Conservation (phyloP, 2,797 vertebrate genomes). For the Forpus xanthops region DNA sequence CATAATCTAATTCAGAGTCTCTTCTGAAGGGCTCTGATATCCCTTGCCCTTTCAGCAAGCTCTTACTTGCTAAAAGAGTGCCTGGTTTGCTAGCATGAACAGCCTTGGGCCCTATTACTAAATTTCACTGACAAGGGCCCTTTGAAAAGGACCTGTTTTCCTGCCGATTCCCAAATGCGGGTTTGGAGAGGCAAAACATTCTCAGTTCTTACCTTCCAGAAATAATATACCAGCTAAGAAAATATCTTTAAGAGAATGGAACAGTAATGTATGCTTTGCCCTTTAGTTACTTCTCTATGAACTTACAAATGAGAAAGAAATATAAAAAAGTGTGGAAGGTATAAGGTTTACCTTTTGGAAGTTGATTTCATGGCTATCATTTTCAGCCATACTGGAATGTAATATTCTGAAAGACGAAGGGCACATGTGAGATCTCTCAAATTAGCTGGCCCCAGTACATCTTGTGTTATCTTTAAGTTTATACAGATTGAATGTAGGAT, state of each 20-base stretch:
- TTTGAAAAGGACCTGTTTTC: background rate
- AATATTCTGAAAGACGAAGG: background rate
- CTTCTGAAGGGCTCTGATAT: background rate
- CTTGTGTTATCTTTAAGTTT: background rate
- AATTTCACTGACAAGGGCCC: background rate
- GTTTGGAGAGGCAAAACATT: background rate
- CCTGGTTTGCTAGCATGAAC: background rate
- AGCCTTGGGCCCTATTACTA: background rate
- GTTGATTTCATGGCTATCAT: background rate
- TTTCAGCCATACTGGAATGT: background rate
- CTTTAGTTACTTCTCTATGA: background rate
- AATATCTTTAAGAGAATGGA: background rate
- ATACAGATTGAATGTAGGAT: background rate
- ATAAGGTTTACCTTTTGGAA: background rate
- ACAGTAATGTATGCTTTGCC: background rate
- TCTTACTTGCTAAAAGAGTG: background rate
- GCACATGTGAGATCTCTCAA: background rate
- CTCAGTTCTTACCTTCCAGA: background rate
- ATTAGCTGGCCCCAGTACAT: background rate
- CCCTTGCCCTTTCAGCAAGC: background rate
- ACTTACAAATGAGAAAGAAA: background rate
- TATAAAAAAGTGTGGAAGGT: background rate
- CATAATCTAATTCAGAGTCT: background rate
- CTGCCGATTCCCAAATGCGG: background rate
- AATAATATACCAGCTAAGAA: background rate